These are phyloP conservation scores for Gadopsis marmoratus DNA, from an alignment of 2,797 vertebrate species.

Conservation along the genomic window DNA sequence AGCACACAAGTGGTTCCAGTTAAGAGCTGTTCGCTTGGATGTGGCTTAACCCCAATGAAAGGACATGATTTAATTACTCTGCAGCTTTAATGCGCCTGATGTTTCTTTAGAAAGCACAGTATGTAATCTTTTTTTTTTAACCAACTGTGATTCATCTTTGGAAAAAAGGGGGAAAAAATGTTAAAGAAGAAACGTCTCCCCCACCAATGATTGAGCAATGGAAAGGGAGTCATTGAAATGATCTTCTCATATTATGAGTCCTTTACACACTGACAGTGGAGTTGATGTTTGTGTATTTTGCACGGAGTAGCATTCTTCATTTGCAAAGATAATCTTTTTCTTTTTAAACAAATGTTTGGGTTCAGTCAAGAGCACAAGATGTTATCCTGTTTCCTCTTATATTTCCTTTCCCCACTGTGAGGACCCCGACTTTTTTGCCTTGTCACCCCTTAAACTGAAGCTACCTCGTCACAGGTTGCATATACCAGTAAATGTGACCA, in stretches of 20 bases:
- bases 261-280: background rate
- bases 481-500: background rate
- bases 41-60: conserved; percentile 87
- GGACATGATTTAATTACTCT: conserved; percentile 89
- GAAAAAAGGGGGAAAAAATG: conserved; percentile 46
- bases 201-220: conserved; percentile 54
- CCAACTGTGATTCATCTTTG: conserved; percentile 79
- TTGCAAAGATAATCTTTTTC: background rate
- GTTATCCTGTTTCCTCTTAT: background rate
- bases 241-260: conserved; percentile 26
- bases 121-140: conserved; percentile 82
- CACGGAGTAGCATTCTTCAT: conserved; percentile 1
- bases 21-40: conserved; percentile 84
- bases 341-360: conserved; percentile 11
- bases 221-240: conserved; percentile 46
- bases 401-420: background rate
- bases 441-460: background rate
- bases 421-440: background rate
- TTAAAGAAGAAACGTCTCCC: conserved; percentile 59
- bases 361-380: background rate
- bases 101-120: conserved; percentile 85
- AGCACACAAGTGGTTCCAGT: conserved; percentile 86
- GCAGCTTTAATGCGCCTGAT: conserved; percentile 85
- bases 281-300: conserved; percentile 20
- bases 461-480: background rate